Evolutionary conservation across 2,888 invertebrate species (phyloP), one percentile per base, ranked within the genome.

Genomic region (Ophonus ardosiacus): DNA sequence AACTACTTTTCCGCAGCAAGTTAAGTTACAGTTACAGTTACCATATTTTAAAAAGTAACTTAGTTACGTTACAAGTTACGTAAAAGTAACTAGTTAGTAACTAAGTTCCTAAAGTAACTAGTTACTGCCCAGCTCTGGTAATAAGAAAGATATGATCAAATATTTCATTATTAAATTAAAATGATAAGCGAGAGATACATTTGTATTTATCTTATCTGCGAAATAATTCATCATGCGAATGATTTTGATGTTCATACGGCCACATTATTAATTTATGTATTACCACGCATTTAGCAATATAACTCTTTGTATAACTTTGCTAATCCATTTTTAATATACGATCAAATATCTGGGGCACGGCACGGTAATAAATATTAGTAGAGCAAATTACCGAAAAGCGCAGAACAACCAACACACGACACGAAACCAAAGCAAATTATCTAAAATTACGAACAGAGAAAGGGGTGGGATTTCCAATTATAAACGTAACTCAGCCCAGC

Each of bases 341-440:
- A 51, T 51, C 43, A 13, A 51, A 51, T 51, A 51, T 51, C 43
- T 51, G 43, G 43, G 13, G 43, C 43, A 51, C 10, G 13, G 13
- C 43, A 5, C 10, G 13, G 43, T 51, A 51, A 51, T 51, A 51
- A 51, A 51, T 51, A 51, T 51, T 51, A 51, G 43, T 51, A 51
- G 13, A 51, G 43, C 43, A 51, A 51, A 51, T 51, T 51, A 51
- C 43, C 43, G 13, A 17, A 15, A 56, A 79, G 56, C 8, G n/a
- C 79, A 57, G 59, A 59, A 79, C n/a, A 18, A n/a, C n/a, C 18
- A 24, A 78, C n/a, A 78, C 17, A 78, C 56, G 78, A 79, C 56
- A 57, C 56, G 57, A 57, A 57, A 78, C 7, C 31, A 24, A 78
- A 78, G 18, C 78, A 78, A 59, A 40, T 71, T 71, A 38, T 40